Evolutionary conservation across 1,140 invertebrate species (phyloP), one percentile per base, ranked within the genome.

Genomic region (Antheraea mylitta): DNA sequence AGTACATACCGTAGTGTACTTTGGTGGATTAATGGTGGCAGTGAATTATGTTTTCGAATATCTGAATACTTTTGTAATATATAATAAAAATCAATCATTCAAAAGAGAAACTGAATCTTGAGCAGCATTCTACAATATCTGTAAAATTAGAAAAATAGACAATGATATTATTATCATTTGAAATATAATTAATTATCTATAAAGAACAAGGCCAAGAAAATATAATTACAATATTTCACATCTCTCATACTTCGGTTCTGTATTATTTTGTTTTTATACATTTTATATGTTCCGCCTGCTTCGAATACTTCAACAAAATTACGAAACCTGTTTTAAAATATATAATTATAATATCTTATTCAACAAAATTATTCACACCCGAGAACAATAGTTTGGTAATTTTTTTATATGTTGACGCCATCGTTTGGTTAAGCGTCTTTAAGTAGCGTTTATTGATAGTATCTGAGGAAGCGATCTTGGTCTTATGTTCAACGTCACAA

Each of bases 401-500:
- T 61, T 36, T 60, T 36, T 61, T 22, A 61, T 30, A 36, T 61
- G 60, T 61, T 61, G 30, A 19, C 60, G 60, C 19, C 72, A 74
- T 76, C 72, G 72, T 71, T 73, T 77, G 69, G 4, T 30, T 66
- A 66, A 53, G 58, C 18, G 42, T 19, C 38, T 65, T 18, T 53
- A 65, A 65, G 64, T 63, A 64, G 65, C 58, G 58, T 68, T 67
- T 68, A 69, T 64, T 66, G 67, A 68, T 72, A 64, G 53, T 72
- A 74, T 74, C 75, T 38, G 67, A 77, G 75, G 75, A 77, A 74
- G 68, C 70, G 66, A 72, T 74, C 70, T 72, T 71, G 73, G 72
- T 70, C 63, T 67, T 67, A 64, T 65, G 10, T 71, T 71, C 68
- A 48, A 71, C 38, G 66, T 64, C 61, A 67, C 64, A 58, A 45